A percentile compares a stretch with the other conserved stretches of the same genome.
Conservation (phyloP, 2,113 vertebrate genomes). For the Felis chaus region DNA sequence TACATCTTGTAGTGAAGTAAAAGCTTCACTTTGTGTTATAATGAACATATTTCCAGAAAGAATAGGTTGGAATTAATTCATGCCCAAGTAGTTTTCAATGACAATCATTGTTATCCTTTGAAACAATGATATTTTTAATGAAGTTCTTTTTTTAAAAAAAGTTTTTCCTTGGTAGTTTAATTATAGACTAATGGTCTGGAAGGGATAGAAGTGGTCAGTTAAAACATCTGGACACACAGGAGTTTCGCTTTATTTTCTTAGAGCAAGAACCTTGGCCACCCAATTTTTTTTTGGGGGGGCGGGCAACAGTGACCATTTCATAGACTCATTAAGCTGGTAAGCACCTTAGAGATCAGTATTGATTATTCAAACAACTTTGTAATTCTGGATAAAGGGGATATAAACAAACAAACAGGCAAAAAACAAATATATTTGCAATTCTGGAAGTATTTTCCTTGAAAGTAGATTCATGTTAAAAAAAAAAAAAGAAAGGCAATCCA, state of each 20-base stretch:
- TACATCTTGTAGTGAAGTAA: slow-evolving; percentile 8
- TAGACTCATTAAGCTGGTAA: background rate
- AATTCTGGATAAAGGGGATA: background rate
- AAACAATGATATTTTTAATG: slow-evolving; percentile 26
- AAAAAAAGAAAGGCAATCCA: background rate
- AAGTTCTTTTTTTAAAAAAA: background rate
- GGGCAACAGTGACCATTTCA: background rate
- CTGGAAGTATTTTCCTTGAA: background rate
- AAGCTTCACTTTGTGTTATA: background rate
- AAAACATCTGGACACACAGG: background rate
- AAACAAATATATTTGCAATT: background rate
- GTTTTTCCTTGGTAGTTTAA: background rate
- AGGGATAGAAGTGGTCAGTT: background rate
- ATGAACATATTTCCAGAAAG: slow-evolving; percentile 47
- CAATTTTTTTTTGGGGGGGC: background rate
- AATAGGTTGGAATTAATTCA: slow-evolving; percentile 19
- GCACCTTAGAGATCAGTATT: background rate
- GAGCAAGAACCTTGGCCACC: background rate
- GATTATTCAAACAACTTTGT: background rate
- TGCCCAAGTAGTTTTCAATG: slow-evolving; percentile 46
- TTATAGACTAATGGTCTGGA: background rate
- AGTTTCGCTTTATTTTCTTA: background rate
- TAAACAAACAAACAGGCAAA: background rate
- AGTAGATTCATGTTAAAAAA: background rate
- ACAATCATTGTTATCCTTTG: background rate